phyloP scores from a whole-genome alignment of 2,888 invertebrate species.

The Drosophila ochracea region DNA sequence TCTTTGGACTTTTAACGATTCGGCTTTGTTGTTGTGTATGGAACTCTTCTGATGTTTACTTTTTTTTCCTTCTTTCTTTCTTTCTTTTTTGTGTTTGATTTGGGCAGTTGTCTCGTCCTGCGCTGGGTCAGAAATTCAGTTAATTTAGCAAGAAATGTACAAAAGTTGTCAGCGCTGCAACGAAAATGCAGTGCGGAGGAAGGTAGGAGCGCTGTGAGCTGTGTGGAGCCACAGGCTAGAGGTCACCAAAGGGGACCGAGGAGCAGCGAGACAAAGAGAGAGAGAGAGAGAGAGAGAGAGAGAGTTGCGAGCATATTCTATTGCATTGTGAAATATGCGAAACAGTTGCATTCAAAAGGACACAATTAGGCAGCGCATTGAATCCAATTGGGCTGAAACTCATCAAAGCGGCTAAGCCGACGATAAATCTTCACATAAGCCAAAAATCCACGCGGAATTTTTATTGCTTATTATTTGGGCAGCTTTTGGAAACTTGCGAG shows the following conservation, averaged over 20 bases:
- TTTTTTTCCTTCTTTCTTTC: slow-evolving; percentile 15
- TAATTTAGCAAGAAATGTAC: slow-evolving; percentile 78
- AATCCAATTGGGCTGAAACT: slow-evolving; percentile 20
- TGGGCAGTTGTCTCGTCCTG: slow-evolving; percentile 53
- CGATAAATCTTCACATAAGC: slow-evolving; percentile 74
- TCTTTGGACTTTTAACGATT: slow-evolving; percentile 79
- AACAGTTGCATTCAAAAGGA: slow-evolving; percentile 75
- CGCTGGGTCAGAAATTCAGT: slow-evolving; percentile 78
- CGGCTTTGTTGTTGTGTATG: slow-evolving; percentile 55
- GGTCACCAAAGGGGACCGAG: slow-evolving; percentile 44
- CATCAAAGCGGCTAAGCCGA: slow-evolving; percentile 76
- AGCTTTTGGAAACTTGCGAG: slow-evolving; percentile 26
- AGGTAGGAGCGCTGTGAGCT: background rate
- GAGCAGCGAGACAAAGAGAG: background rate
- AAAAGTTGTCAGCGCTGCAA: slow-evolving; percentile 70
- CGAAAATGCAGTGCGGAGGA: slow-evolving; percentile 12
- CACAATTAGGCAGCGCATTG: slow-evolving; percentile 66
- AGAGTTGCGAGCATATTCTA: slow-evolving; percentile 35
- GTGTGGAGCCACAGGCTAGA: slow-evolving; percentile 29
- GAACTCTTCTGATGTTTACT: slow-evolving; percentile 32
- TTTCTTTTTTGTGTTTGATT: slow-evolving; percentile 31
- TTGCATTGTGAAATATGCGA: slow-evolving; percentile 65
- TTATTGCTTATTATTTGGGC: slow-evolving; percentile 78
- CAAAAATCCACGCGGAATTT: slow-evolving; percentile 73
- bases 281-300: slow-evolving; percentile 18